A percentile compares a stretch with the other conserved stretches of the same genome.
These are phyloP conservation scores for Pseudobourletiella spinata DNA, from an alignment of 1,140 invertebrate species.

Conservation along the genomic window DNA sequence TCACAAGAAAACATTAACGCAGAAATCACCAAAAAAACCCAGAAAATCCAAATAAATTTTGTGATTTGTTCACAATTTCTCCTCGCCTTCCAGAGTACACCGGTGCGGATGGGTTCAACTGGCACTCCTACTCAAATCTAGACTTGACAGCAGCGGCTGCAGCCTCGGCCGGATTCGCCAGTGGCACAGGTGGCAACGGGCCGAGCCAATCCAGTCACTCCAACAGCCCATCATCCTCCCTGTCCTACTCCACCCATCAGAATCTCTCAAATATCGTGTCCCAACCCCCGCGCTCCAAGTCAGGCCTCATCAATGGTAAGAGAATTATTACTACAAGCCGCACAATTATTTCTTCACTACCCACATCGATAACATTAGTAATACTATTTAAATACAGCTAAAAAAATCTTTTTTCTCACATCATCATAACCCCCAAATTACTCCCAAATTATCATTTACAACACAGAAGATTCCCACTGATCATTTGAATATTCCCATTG, in stretches of 20 bases:
- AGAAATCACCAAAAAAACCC: too few relatives aligned
- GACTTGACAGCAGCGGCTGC: not conserved
- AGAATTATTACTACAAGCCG: not conserved
- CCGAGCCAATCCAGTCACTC: slow-evolving; percentile 14
- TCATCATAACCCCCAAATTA: too few relatives aligned
- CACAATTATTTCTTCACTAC: not conserved
- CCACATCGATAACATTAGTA: too few relatives aligned
- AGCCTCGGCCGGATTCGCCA: too few relatives aligned
- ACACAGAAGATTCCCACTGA: too few relatives aligned
- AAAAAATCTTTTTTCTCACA: too few relatives aligned
- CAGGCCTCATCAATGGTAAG: slow-evolving; percentile 25
- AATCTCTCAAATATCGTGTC: slow-evolving; percentile 15
- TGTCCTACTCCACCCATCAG: slow-evolving; percentile 5
- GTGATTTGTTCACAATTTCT: too few relatives aligned
- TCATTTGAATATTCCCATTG: too few relatives aligned
- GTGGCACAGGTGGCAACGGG: slow-evolving; percentile 5
- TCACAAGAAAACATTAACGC: too few relatives aligned
- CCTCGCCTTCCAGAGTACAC: not conserved
- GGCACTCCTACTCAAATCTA: not conserved
- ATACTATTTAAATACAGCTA: too few relatives aligned
- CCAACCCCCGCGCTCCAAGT: slow-evolving; percentile 14
- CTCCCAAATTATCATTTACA: too few relatives aligned
- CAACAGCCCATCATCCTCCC: slow-evolving; percentile 1
- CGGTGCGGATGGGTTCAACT: not conserved
- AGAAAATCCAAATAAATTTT: too few relatives aligned